Conservation (phyloP, 1,140 invertebrate species). For the Hestina assimilis region DNA sequence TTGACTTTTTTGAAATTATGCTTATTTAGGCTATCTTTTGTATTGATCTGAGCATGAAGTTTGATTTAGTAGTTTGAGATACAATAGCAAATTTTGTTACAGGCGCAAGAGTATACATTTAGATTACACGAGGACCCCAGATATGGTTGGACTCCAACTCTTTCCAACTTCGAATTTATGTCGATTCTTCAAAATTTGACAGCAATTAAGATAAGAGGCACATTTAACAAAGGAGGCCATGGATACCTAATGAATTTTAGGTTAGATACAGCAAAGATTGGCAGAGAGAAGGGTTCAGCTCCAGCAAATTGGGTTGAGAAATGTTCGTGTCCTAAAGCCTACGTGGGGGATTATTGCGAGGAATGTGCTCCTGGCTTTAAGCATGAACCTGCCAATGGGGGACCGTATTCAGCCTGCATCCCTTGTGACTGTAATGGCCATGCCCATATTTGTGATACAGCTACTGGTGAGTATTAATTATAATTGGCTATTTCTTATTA, state of each 20-base stretch:
- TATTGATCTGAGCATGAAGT: too few species aligned
- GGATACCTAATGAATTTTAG: conserved; percentile 94
- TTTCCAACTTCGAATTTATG: conserved; percentile 92
- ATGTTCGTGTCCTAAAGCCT: conserved; percentile 95
- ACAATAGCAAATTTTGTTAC: conserved; percentile 49
- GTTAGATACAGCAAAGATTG: conserved; percentile 90
- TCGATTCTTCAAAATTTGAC: conserved; percentile 95
- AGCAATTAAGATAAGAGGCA: conserved; percentile 95
- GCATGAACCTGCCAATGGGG: conserved; percentile 92
- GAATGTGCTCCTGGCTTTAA: conserved; percentile 96
- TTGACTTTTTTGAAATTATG: background rate
- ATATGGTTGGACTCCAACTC: conserved; percentile 94
- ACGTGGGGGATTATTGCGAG: conserved; percentile 97
- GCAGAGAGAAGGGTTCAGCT: conserved; percentile 87
- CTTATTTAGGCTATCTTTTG: background rate
- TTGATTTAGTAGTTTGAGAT: too few species aligned
- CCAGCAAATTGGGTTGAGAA: conserved; percentile 95
- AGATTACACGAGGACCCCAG: conserved; percentile 93
- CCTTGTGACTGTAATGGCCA: conserved; percentile 98
- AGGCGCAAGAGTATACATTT: conserved; percentile 88
- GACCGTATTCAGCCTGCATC: conserved; percentile 95
- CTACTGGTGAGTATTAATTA: conserved; percentile 84
- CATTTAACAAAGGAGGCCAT: conserved; percentile 89
- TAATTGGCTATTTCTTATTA: background rate
- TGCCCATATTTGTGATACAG: conserved; percentile 96